Conservation (phyloP, 2,888 invertebrate genomes). For the Pammene fasciana region DNA sequence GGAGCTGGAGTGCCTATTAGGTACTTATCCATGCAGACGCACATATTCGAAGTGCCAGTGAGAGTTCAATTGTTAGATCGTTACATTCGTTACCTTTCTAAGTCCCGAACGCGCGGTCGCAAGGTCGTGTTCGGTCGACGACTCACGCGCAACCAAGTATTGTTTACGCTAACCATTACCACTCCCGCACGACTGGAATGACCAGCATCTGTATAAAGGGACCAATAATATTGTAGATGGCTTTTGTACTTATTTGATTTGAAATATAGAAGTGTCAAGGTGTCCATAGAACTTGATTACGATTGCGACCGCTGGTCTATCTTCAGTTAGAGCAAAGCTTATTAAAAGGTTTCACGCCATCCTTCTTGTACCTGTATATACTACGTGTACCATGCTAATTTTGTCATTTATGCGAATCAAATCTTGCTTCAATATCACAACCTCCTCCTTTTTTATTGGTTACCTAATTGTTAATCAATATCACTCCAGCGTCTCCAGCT, state of each 20-base stretch:
- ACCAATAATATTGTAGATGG: not conserved
- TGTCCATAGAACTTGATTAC: too few relatives aligned
- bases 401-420: too few relatives aligned
- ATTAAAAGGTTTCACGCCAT: too few relatives aligned
- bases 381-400: too few relatives aligned
- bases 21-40: not conserved
- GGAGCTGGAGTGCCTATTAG: not conserved
- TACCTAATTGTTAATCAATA: too few relatives aligned
- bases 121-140: conserved; percentile 37
- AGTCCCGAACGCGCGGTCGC: conserved; percentile 30
- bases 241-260: not conserved
- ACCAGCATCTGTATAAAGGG: conserved; percentile 1
- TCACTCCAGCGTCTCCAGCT: too few relatives aligned
- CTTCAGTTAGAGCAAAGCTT: too few relatives aligned
- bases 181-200: conserved; percentile 14
- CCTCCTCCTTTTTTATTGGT: too few relatives aligned
- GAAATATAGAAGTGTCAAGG: too few relatives aligned
- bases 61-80: conserved; percentile 28
- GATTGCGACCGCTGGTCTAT: too few relatives aligned
- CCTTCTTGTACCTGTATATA: too few relatives aligned
- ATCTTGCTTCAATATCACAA: too few relatives aligned
- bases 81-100: conserved; percentile 31
- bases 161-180: conserved; percentile 20
- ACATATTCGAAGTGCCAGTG: conserved; percentile 18
- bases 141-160: conserved; percentile 28